phyloP scores from a whole-genome alignment of 2,888 invertebrate species.

The Nemotelus nigrinus region DNA sequence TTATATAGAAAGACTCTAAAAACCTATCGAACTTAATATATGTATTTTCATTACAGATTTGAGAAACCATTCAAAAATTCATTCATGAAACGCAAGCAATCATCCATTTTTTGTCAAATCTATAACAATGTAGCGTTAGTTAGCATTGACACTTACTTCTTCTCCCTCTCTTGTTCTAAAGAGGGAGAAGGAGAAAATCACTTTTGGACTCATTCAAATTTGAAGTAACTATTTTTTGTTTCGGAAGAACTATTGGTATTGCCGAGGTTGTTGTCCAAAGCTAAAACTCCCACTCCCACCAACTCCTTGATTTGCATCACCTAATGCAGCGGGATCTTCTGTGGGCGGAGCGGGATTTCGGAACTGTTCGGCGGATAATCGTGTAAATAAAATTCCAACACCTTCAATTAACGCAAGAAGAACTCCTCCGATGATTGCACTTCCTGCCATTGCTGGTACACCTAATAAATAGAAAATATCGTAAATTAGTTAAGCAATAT shows the following conservation, averaged over 20 bases:
- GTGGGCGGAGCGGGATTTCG: constrained; percentile 81
- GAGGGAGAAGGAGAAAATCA: constrained; percentile 31
- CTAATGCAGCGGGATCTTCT: constrained; percentile 80
- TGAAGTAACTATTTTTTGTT: constrained; percentile 16
- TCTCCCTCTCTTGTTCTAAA: constrained; percentile 27
- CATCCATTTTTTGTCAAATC: constrained; percentile 27
- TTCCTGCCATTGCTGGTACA: constrained; percentile 89
- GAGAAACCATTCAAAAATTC: constrained; percentile 20
- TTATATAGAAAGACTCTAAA: constrained; percentile 14
- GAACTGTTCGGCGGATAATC: constrained; percentile 92
- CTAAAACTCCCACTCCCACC: constrained; percentile 53
- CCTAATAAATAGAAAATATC: constrained; percentile 60
- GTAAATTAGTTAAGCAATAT: no score
- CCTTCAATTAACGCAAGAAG: constrained; percentile 97
- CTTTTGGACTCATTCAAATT: constrained; percentile 25
- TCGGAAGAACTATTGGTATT: constrained; percentile 58
- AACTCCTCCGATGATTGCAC: constrained; percentile 95
- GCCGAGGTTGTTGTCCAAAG: constrained; percentile 59
- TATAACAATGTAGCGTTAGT: not conserved
- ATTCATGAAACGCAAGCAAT: constrained; percentile 27
- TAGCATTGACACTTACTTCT: constrained; percentile 23
- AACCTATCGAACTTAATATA: constrained; percentile 30
- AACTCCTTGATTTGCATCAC: constrained; percentile 65
- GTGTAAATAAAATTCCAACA: constrained; percentile 91
- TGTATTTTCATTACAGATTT: constrained; percentile 17